A percentile compares a stretch with the other conserved stretches of the same genome.
Evolutionary conservation across 2,113 vertebrate species (phyloP).

Genomic region (Globicephala melas): DNA sequence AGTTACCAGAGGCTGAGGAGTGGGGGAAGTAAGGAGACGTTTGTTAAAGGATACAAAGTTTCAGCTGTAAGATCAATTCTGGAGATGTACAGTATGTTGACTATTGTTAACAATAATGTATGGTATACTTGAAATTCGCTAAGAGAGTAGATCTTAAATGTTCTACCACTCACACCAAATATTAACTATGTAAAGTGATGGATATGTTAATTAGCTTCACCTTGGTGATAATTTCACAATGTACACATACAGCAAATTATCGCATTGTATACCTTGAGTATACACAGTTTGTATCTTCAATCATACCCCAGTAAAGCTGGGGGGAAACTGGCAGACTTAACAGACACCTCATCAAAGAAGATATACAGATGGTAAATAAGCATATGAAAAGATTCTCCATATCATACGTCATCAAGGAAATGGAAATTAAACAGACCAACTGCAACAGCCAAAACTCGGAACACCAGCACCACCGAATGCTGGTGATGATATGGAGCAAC

Average conservation of each 20-base stretch:
- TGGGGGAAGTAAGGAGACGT: not conserved
- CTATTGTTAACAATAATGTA: not conserved
- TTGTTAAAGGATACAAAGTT: not conserved
- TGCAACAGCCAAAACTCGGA: not conserved
- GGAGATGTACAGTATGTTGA: not conserved
- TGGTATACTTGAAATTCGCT: not conserved
- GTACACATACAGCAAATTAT: not conserved
- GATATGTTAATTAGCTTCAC: not conserved
- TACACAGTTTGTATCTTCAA: not conserved
- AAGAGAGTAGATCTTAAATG: not conserved
- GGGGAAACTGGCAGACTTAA: not conserved
- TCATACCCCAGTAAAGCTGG: not conserved
- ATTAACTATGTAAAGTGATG: not conserved
- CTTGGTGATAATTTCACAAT: not conserved
- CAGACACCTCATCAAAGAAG: not conserved
- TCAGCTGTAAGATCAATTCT: not conserved
- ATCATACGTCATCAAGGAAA: not conserved
- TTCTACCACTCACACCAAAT: not conserved
- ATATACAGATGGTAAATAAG: not conserved
- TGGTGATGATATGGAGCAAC: not conserved
- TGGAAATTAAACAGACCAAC: not conserved
- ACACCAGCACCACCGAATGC: not conserved
- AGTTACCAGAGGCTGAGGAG: not conserved
- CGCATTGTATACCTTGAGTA: not conserved
- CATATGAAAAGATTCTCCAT: not conserved